Percentiles rank a stretch among this genome's conserved stretches.
These are phyloP conservation scores for Agonopterix heracliana DNA, from an alignment of 2,888 invertebrate species.

Conservation along the genomic window DNA sequence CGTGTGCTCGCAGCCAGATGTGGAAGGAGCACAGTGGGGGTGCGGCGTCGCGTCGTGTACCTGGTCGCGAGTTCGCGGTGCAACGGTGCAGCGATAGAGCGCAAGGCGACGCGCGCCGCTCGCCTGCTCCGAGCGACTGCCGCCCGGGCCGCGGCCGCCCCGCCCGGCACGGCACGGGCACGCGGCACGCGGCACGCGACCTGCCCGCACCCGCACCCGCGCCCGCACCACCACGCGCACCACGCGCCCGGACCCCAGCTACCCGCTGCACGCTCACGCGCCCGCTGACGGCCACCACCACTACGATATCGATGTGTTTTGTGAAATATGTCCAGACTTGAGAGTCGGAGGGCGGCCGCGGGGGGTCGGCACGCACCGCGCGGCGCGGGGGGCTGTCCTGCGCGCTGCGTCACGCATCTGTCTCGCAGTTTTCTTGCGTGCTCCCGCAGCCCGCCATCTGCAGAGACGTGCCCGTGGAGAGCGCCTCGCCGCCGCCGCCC, in stretches of 20 bases:
- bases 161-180: slow-evolving; percentile 35
- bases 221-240: slow-evolving; percentile 10
- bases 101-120: slow-evolving; percentile 62
- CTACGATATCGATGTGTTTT: slow-evolving; percentile 70
- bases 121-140: slow-evolving; percentile 69
- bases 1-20: slow-evolving; percentile 32
- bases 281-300: slow-evolving; percentile 18
- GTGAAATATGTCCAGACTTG: slow-evolving; percentile 29
- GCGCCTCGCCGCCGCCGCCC: slow-evolving; percentile 21
- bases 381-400: slow-evolving; percentile 57
- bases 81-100: slow-evolving; percentile 44
- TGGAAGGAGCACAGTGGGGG: slow-evolving; percentile 28
- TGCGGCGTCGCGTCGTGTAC: slow-evolving; percentile 37
- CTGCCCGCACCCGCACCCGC: slow-evolving; percentile 6
- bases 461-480: slow-evolving; percentile 45
- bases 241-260: slow-evolving; percentile 8
- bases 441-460: slow-evolving; percentile 63
- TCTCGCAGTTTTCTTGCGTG: slow-evolving; percentile 61
- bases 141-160: slow-evolving; percentile 59
- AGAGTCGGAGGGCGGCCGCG: slow-evolving; percentile 26
- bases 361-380: slow-evolving; percentile 41
- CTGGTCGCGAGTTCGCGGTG: slow-evolving; percentile 50
- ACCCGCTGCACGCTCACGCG: slow-evolving; percentile 53
- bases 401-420: slow-evolving; percentile 75
- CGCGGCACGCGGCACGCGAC: slow-evolving; percentile 23